These are phyloP conservation scores for Picathartes gymnocephalus DNA, from an alignment of 2,113 vertebrate genomes.

Conservation along the genomic window DNA sequence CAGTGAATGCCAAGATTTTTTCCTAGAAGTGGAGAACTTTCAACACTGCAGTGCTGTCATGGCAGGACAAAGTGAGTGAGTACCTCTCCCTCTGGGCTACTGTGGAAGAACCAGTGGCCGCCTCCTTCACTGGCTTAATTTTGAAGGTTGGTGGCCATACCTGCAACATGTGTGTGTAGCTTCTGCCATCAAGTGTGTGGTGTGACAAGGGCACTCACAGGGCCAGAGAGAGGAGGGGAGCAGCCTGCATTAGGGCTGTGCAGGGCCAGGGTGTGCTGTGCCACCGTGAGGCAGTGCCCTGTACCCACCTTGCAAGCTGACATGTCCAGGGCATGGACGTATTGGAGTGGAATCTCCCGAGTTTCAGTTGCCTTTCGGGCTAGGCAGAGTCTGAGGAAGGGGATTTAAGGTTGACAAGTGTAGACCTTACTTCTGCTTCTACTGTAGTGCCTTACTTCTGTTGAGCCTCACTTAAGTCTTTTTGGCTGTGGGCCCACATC, in stretches of 20 bases:
- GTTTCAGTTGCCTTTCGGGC: neutral
- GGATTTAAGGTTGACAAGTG: neutral
- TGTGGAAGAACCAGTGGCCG: neutral
- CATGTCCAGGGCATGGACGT: neutral
- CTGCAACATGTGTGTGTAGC: rapidly evolving
- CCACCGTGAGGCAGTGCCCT: rapidly evolving
- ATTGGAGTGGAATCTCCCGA: neutral
- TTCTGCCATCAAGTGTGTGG: neutral
- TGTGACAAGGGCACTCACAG: neutral
- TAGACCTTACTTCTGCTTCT: neutral
- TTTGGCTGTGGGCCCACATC: neutral
- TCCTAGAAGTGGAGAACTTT: neutral
- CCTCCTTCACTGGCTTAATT: neutral
- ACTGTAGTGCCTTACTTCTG: neutral
- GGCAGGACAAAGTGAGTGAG: neutral
- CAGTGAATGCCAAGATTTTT: neutral
- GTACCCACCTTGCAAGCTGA: rapidly evolving
- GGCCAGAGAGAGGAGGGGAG: neutral
- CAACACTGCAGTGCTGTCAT: neutral
- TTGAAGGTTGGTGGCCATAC: neutral
- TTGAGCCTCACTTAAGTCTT: neutral
- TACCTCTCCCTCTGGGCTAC: rapidly evolving
- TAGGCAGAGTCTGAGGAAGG: neutral
- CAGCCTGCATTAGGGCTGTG: rapidly evolving
- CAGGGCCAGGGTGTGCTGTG: neutral